Conservation (phyloP, 2,888 invertebrate species). For the Pseudeuparius sepicola region DNA sequence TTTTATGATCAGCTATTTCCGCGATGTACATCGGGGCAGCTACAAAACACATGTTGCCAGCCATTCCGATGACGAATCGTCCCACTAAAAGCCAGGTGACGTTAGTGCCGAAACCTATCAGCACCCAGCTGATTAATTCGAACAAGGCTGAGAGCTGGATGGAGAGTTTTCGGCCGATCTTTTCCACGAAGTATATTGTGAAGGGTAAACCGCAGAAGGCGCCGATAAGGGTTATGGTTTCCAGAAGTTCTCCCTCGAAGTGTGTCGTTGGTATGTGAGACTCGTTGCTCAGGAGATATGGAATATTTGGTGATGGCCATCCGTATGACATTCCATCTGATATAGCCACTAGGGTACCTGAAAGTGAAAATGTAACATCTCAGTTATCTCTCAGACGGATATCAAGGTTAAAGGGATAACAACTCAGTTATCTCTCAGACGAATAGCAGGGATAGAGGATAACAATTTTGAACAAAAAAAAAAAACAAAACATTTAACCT, state of each 20-base stretch:
- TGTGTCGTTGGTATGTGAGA: conserved; percentile 32
- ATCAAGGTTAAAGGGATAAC: no score
- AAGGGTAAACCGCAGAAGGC: conserved; percentile 27
- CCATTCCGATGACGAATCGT: conserved; percentile 29
- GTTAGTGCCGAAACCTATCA: conserved; percentile 28
- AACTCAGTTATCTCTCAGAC: no score
- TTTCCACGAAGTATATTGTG: conserved; percentile 28
- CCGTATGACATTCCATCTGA: conserved; percentile 38
- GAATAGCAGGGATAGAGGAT: no score
- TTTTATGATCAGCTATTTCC: conserved; percentile 35
- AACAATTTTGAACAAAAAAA: no score
- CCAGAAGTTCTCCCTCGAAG: conserved; percentile 27
- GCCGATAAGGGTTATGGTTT: conserved; percentile 26
- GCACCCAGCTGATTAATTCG: conserved; percentile 31
- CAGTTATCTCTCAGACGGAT: no score
- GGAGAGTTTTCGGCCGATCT: conserved; percentile 30
- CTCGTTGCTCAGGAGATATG: conserved; percentile 29
- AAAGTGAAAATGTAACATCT: no score
- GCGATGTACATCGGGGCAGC: conserved; percentile 37
- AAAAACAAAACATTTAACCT: no score
- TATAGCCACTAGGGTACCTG: conserved; percentile 34
- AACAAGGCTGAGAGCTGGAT: conserved; percentile 30
- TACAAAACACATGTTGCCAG: conserved; percentile 35
- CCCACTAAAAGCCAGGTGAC: conserved; percentile 30
- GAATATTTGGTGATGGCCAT: conserved; percentile 37